These are phyloP conservation scores for Distichodus sexfasciatus DNA, from an alignment of 2,797 vertebrate genomes.

Conservation along the genomic window DNA sequence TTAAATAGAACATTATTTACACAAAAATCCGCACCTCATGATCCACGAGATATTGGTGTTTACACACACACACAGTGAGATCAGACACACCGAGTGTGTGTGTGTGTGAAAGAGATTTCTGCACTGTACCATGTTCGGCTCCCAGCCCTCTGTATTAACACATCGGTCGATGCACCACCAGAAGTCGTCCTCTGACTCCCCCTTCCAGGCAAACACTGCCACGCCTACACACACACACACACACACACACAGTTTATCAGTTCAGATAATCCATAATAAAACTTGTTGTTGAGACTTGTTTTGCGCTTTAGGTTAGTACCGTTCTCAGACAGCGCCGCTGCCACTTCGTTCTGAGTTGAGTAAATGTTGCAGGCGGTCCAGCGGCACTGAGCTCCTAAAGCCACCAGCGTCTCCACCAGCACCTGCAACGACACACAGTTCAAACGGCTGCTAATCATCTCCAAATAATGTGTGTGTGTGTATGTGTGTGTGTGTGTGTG, in stretches of 20 bases:
- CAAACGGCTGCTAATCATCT: no score
- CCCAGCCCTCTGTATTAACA: neutral
- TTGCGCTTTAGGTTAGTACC: no score
- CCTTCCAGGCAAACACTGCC: no score
- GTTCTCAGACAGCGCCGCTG: slow-evolving; percentile 86
- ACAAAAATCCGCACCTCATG: no score
- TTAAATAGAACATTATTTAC: no score
- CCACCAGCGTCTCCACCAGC: slow-evolving; percentile 89
- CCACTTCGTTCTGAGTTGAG: slow-evolving; percentile 94
- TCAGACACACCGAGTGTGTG: no score
- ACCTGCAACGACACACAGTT: neutral
- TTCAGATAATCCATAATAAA: neutral
- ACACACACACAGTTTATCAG: neutral
- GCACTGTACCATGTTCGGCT: neutral
- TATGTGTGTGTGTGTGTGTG: neutral
- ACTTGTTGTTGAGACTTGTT: no score
- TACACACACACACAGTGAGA: neutral
- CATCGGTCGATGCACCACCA: neutral
- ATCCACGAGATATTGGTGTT: no score
- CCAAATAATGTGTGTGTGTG: neutral
- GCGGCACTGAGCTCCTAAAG: slow-evolving; percentile 91
- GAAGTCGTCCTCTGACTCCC: no score
- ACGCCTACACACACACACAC: neutral
- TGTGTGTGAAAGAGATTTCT: neutral
- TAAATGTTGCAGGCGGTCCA: slow-evolving; percentile 97